Evolutionary conservation across 2,113 vertebrate genomes (phyloP), one percentile per base, ranked within the genome.

Genomic region (Cyprinodon tularosa): DNA sequence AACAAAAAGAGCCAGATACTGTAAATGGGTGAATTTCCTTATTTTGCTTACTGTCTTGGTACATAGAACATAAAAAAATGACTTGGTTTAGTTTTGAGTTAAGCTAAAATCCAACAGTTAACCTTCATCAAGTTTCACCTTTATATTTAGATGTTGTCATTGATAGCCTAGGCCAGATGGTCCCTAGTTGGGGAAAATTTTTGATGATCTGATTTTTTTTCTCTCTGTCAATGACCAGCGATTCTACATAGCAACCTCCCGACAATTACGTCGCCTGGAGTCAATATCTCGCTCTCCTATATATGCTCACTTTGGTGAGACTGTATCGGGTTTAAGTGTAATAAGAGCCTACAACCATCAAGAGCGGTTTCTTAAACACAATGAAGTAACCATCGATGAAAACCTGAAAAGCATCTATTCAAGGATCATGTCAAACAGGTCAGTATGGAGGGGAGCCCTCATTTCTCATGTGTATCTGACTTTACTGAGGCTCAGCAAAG

Each of bases 271-370:
- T 44, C 96, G 98, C 6, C 91, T 99, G 80, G 97, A 99, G 85
- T 99, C 98, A 0, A 96, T 98, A 71, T 97, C 95, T 36, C 94
- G 95, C 70, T 99, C 98, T 70, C 98, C 98, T 4, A 95, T 99
- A 87, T 99, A 97, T 89, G 97, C 98, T 67, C 97, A 98, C 91
- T 99, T 99, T 29, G 94, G 96, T 3, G 98, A 99, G 92, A 99
- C 98, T 0, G 95, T 99, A 39, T 90, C 96, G 0, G 98, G 98
- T 1, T 89, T 99, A 75, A 91, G 96, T 0, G 96, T 99, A 64
- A 97, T 99, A 81, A 94, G 97, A 3, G 98, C 97, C 10, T 99
- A 97, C 4, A 91, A 92, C 36, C 97, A 98, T 83, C 96, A 99
- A 85, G 92, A 95, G 1, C 92, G 96, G 14, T 99, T 99, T 89